Evolutionary conservation across 2,888 invertebrate genomes (phyloP).

Genomic region (Leptura quadrifasciata): DNA sequence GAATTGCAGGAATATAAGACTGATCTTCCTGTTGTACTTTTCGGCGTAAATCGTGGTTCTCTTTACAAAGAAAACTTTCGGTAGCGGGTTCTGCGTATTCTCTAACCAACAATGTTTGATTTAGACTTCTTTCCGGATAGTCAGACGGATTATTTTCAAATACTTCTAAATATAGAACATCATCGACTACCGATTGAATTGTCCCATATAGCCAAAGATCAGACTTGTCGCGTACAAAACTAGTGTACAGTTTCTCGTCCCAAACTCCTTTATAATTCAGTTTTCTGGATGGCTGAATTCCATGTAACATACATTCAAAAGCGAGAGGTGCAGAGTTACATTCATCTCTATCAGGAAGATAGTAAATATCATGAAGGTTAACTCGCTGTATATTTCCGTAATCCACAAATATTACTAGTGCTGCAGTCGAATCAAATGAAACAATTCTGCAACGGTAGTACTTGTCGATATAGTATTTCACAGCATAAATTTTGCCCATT

Average conservation of each 20-base stretch:
- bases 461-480: conserved; percentile 75
- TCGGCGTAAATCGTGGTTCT: conserved; percentile 60
- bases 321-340: conserved; percentile 77
- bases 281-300: conserved; percentile 82
- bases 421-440: conserved; percentile 42
- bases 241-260: conserved; percentile 76
- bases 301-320: conserved; percentile 83
- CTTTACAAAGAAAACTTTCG: conserved; percentile 85
- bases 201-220: conserved; percentile 72
- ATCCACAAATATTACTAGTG: conserved; percentile 83
- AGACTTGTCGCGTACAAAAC: conserved; percentile 71
- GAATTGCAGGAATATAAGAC: conserved; percentile 56
- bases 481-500: conserved; percentile 77
- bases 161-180: conserved; percentile 82
- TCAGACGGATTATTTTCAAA: conserved; percentile 61
- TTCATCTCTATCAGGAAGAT: conserved; percentile 64
- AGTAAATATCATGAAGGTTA: conserved; percentile 73
- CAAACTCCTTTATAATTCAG: conserved; percentile 79
- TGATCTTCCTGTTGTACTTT: conserved; percentile 57
- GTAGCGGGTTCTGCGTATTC: conserved; percentile 82
- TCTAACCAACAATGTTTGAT: conserved; percentile 79
- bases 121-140: conserved; percentile 68
- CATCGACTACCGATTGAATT: conserved; percentile 87
- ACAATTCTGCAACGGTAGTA: conserved; percentile 78
- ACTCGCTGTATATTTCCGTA: conserved; percentile 81